Percentiles rank a stretch among this genome's conserved stretches.
Conservation (phyloP, 2,888 invertebrate species). For the Calameuta idolon region DNA sequence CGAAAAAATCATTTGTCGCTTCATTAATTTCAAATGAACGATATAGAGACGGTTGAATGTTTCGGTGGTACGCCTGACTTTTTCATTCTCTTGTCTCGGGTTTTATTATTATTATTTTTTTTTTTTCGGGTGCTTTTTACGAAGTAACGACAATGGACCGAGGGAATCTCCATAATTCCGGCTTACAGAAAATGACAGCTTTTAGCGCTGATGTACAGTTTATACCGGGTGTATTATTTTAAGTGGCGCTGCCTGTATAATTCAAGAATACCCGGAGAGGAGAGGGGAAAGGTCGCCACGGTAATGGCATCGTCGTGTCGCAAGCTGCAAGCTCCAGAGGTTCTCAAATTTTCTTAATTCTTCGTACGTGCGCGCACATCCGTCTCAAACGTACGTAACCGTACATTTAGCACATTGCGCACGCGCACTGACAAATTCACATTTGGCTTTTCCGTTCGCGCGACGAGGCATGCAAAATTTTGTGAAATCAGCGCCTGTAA, state of each 20-base stretch:
- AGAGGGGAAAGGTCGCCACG: slow-evolving; percentile 47
- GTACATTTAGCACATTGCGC: background rate
- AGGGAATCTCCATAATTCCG: slow-evolving; percentile 64
- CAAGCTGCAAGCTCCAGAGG: slow-evolving; percentile 59
- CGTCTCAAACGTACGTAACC: slow-evolving; percentile 27
- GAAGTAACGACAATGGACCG: slow-evolving; percentile 26
- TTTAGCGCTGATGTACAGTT: slow-evolving; percentile 64
- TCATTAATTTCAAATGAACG: no score
- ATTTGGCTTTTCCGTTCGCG: background rate
- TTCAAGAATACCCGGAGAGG: slow-evolving; percentile 49
- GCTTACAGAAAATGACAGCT: slow-evolving; percentile 66
- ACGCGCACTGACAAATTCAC: background rate
- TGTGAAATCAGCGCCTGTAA: background rate
- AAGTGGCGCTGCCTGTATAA: slow-evolving; percentile 62
- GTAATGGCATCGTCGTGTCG: slow-evolving; percentile 62
- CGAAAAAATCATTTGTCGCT: no score
- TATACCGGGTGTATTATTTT: slow-evolving; percentile 65
- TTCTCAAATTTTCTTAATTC: slow-evolving; percentile 44
- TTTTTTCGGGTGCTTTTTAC: slow-evolving; percentile 5
- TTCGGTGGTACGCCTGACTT: background rate
- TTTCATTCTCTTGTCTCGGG: background rate
- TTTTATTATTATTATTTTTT: background rate
- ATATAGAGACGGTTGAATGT: no score
- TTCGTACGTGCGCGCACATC: slow-evolving; percentile 13
- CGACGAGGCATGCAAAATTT: background rate